phyloP scores from a whole-genome alignment of 2,888 invertebrate species.

The Smittia aterrima region DNA sequence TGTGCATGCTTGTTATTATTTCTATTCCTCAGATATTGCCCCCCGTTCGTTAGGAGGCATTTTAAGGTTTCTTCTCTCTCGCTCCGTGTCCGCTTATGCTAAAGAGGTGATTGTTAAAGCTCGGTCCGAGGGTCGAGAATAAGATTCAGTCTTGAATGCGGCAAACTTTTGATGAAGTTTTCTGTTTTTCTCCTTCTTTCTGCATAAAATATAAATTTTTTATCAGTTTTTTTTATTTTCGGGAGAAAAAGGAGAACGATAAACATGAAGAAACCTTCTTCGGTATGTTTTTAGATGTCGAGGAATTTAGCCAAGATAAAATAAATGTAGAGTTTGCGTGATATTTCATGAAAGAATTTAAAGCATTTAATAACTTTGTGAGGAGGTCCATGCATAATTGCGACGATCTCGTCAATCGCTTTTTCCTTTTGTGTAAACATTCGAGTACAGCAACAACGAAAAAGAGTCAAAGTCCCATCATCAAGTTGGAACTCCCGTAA shows the following conservation, averaged over 20 bases:
- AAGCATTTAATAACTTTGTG: neutral
- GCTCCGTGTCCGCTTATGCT: neutral
- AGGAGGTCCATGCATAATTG: too few relatives aligned
- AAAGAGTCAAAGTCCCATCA: neutral
- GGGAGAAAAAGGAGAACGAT: neutral
- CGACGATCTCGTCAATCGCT: too few relatives aligned
- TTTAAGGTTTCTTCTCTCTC: neutral
- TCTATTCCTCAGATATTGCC: constrained; percentile 20
- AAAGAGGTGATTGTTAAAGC: constrained; percentile 25
- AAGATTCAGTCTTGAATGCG: neutral
- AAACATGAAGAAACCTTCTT: neutral
- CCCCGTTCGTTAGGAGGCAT: constrained; percentile 3
- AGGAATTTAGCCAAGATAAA: neutral
- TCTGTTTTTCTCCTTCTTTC: neutral
- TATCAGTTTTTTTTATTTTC: neutral
- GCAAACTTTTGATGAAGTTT: constrained; percentile 7
- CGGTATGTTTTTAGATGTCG: neutral
- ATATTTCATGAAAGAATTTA: neutral
- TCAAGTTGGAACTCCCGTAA: constrained; percentile 17
- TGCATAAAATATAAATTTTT: constrained; percentile 11
- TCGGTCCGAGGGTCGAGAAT: neutral
- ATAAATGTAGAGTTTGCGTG: neutral
- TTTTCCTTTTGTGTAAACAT: neutral
- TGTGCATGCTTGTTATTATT: constrained; percentile 35
- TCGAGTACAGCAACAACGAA: neutral